Conservation (phyloP, 1,140 invertebrate species). For the Tribolium madens region DNA sequence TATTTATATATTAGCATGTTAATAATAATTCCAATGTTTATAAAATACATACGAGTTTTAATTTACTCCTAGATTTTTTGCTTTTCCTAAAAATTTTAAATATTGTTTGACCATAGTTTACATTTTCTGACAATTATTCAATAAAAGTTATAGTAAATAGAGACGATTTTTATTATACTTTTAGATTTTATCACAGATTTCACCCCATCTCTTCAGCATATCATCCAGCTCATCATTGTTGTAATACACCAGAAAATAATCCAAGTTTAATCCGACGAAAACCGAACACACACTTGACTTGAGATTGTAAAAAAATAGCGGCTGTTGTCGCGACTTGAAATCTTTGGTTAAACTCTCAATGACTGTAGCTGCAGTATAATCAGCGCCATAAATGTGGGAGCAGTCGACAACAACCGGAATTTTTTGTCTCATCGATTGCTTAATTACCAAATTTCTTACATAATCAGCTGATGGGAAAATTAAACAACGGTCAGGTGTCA, state of each 20-base stretch:
- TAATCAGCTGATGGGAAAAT: constrained; percentile 92
- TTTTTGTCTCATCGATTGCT: constrained; percentile 75
- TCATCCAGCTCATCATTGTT: constrained; percentile 78
- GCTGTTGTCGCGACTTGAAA: constrained; percentile 77
- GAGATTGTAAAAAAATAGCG: constrained; percentile 83
- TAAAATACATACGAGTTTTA: constrained; percentile 32
- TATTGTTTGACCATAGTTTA: no score
- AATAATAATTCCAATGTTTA: constrained; percentile 53
- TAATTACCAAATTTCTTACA: constrained; percentile 84
- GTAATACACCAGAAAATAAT: constrained; percentile 81
- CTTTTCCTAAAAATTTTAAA: no score
- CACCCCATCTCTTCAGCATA: constrained; percentile 46
- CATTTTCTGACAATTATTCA: no score
- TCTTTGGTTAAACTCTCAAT: constrained; percentile 77
- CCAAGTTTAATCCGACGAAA: constrained; percentile 81
- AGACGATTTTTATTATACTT: no score
- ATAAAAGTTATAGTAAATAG: no score
- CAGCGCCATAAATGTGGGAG: constrained; percentile 84
- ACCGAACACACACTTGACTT: constrained; percentile 83
- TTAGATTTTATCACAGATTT: neutral
- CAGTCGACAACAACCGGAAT: constrained; percentile 86
- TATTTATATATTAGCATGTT: constrained; percentile 53
- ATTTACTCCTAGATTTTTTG: neutral
- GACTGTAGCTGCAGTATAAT: constrained; percentile 84
- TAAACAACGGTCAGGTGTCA: constrained; percentile 86